These are phyloP conservation scores for Piliocolobus tephrosceles DNA, from an alignment of 2,113 vertebrate genomes.

Conservation along the genomic window DNA sequence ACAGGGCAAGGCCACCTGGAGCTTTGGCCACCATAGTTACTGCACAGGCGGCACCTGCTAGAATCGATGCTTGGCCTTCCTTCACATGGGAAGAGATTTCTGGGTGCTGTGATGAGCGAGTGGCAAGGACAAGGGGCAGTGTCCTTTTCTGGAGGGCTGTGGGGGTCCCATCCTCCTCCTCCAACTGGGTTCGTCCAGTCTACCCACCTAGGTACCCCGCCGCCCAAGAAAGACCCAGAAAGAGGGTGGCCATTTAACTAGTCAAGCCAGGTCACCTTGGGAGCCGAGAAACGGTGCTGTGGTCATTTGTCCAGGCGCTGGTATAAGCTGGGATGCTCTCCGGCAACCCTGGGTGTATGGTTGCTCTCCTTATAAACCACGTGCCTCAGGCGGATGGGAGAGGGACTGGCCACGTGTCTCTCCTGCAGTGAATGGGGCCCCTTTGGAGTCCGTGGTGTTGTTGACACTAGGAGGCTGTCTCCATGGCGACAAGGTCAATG, in stretches of 20 bases:
- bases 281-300: not conserved
- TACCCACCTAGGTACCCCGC: not conserved
- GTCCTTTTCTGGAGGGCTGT: not conserved
- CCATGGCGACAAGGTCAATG: conserved; percentile 81
- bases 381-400: accelerated
- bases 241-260: not conserved
- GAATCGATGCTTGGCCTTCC: not conserved
- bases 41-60: not conserved
- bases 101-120: not conserved
- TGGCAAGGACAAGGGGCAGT: not conserved
- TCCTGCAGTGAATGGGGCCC: not conserved
- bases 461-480: conserved; percentile 74
- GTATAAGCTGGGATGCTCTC: not conserved
- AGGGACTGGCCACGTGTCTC: accelerated
- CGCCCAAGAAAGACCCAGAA: not conserved
- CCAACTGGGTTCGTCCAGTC: not conserved
- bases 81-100: not conserved
- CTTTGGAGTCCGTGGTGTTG: conserved; percentile 32
- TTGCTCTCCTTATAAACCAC: not conserved
- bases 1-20: not conserved
- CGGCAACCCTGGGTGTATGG: not conserved
- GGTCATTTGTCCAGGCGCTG: not conserved
- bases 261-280: not conserved
- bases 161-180: not conserved
- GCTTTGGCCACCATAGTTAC: not conserved